Evolutionary conservation across 2,888 invertebrate genomes (phyloP), one percentile per base, ranked within the genome.

Genomic region (Andrena marginata): DNA sequence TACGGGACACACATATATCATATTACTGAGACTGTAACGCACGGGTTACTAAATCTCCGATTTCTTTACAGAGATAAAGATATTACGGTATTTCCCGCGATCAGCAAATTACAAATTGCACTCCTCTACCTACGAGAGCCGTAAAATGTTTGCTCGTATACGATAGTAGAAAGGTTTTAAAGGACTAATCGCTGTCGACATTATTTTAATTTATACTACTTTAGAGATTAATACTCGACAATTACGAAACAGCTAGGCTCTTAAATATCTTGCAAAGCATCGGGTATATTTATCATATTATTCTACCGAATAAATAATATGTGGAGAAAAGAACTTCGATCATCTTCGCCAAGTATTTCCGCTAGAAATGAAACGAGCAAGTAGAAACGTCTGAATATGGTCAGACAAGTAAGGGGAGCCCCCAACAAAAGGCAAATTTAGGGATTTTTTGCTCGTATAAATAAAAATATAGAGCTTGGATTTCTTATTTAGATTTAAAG

Each of bases 1-100:
- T 85, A 78, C 77, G 67, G 69, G 69, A 26, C 69, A 64, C 60
- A 59, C 72, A 51, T 84, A 79, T 83, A 83, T 83, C 76, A 84
- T 76, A 76, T 49, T 31, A 60, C 72, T 23, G 31, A 10, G 16
- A 60, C 51, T 35, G 29, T 54, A 59, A 48, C 54, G 29, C 49
- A 16, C 56, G 26, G 76, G 75, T 81, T 81, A 76, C 68, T 76
- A 75, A 82, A 82, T 73, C 64, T 60, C 59, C 77, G 69, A 82
- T 72, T 76, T 82, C 70, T 68, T 72, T 33, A 49, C 62, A 42
- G 70, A 63, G 71, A 81, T 80, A 80, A 74, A 81, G 51, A 54
- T 48, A 65, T 74, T 7, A 23, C n/a, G 8, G 5, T 10, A 42
- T 60, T 63, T n/a, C 31, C 29, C 23, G n/a, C 48, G 68, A 69